Evolutionary conservation across 2,888 invertebrate genomes (phyloP).

Genomic region (Lasioglossum lativentre): DNA sequence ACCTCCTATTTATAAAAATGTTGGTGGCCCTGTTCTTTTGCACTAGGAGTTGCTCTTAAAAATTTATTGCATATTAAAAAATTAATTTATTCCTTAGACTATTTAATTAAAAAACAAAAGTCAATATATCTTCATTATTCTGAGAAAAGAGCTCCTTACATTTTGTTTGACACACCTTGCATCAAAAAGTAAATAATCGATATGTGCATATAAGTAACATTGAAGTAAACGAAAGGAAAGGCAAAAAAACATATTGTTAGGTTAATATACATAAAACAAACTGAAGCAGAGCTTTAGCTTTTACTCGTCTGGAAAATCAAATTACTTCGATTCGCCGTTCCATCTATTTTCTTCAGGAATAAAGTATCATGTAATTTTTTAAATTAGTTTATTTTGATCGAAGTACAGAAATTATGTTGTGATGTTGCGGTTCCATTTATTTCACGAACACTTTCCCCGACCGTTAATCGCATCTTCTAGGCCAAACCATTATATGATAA

Average conservation of each 20-base stretch:
- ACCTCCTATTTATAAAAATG: too few species aligned
- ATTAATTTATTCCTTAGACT: too few species aligned
- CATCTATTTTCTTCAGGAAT: not conserved
- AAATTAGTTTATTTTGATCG: not conserved
- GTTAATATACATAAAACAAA: not conserved
- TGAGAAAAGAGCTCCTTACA: too few species aligned
- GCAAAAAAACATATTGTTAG: not conserved
- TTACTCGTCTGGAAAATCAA: not conserved
- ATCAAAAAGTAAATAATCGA: not conserved
- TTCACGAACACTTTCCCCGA: not conserved
- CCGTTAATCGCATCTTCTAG: slow-evolving; percentile 1
- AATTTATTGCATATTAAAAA: too few species aligned
- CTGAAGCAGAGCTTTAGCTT: not conserved
- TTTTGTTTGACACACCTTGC: too few species aligned
- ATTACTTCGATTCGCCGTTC: not conserved
- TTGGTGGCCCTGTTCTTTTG: too few species aligned
- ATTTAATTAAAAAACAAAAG: too few species aligned
- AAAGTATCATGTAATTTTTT: not conserved
- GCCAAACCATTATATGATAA: slow-evolving; percentile 5
- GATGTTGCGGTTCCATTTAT: not conserved
- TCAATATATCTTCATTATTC: too few species aligned
- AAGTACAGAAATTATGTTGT: not conserved
- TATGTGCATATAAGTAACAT: not conserved
- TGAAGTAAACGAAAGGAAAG: not conserved
- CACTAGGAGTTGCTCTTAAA: too few species aligned